phyloP scores from a whole-genome alignment of 2,797 vertebrate species.

The Notolepis coatsorum region DNA sequence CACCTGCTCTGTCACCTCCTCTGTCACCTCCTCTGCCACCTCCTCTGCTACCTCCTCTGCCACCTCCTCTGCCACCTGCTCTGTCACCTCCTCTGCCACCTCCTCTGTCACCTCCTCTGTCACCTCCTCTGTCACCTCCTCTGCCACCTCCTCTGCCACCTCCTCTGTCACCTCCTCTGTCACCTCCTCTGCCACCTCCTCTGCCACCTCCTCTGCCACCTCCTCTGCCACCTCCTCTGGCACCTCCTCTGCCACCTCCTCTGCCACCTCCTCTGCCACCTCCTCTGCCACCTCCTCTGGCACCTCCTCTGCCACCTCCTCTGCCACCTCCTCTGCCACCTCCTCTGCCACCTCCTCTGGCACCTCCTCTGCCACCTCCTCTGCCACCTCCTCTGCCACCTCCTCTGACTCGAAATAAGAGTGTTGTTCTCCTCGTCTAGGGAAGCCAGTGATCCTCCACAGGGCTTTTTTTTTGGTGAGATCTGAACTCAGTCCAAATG shows the following conservation, averaged over 20 bases:
- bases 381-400: slow-evolving; percentile 66
- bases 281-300: slow-evolving; percentile 47
- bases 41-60: too few species aligned
- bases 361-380: slow-evolving; percentile 37
- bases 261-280: slow-evolving; percentile 15
- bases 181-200: slow-evolving; percentile 15
- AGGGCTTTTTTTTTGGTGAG: slow-evolving; percentile 44
- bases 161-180: neutral
- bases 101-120: slow-evolving; percentile 18
- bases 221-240: slow-evolving; percentile 69
- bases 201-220: slow-evolving; percentile 55
- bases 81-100: neutral
- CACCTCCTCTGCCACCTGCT: neutral
- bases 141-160: slow-evolving; percentile 61
- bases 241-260: neutral
- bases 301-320: slow-evolving; percentile 66
- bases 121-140: slow-evolving; percentile 57
- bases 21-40: slow-evolving; percentile 66
- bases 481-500: slow-evolving; percentile 67
- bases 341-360: slow-evolving; percentile 10
- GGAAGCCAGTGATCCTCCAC: slow-evolving; percentile 60
- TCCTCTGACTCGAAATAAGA: slow-evolving; percentile 65
- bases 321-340: neutral
- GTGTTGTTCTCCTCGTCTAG: slow-evolving; percentile 66
- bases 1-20: slow-evolving; percentile 38